Percentiles rank a stretch among this genome's conserved stretches.
These are phyloP conservation scores for Aurelia aurita DNA, from an alignment of 30 jellyfish, hydroid and myxozoan genomes.

Conservation along the genomic window DNA sequence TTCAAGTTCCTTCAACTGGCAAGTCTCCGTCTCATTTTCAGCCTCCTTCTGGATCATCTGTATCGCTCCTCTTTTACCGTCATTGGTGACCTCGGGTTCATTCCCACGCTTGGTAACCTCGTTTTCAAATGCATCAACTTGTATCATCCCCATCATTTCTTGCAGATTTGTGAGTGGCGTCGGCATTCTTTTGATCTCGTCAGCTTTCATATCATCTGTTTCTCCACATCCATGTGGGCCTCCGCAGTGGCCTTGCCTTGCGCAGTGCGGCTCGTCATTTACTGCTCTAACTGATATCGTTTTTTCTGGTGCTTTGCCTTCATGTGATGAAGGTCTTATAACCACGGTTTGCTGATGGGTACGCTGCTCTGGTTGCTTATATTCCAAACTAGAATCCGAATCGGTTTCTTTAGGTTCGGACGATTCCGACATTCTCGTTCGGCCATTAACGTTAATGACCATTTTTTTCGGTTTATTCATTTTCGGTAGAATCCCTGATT, in stretches of 20 bases:
- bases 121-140: slow-evolving; percentile 28
- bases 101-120: slow-evolving; percentile 2
- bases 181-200: slow-evolving; percentile 15
- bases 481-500: not conserved
- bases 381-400: not conserved
- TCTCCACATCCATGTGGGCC: slow-evolving; percentile 13
- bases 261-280: not conserved
- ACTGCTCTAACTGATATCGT: not conserved
- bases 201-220: not conserved
- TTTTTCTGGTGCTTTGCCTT: not conserved
- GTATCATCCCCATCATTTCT: slow-evolving; percentile 32
- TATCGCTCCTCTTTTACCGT: not conserved
- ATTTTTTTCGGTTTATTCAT: slow-evolving; percentile 21
- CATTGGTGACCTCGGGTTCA: not conserved
- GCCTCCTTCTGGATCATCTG: not conserved
- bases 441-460: slow-evolving; percentile 63
- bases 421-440: slow-evolving; percentile 13
- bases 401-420: slow-evolving; percentile 11
- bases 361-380: too few species aligned
- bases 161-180: slow-evolving; percentile 15
- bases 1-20: slow-evolving; percentile 18
- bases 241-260: not conserved
- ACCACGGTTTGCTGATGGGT: too few species aligned
- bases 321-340: not conserved
- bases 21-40: not conserved